These are phyloP conservation scores for Novumbra hubbsi DNA, from an alignment of 2,797 vertebrate genomes.

Conservation along the genomic window DNA sequence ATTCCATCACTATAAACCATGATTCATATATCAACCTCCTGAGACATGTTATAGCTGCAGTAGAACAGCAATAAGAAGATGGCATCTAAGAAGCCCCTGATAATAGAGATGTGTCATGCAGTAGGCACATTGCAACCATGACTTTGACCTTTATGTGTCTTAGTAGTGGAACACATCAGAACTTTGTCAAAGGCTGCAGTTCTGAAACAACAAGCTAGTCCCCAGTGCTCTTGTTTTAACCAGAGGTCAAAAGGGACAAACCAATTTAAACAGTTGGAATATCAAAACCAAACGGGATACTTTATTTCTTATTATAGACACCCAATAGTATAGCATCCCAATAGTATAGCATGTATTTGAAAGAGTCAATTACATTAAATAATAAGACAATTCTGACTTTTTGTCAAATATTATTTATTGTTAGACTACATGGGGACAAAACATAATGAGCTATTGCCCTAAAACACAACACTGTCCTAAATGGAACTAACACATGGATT, in stretches of 20 bases:
- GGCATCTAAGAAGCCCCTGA: neutral
- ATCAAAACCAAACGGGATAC: too few relatives aligned
- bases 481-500: neutral
- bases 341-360: too few relatives aligned
- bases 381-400: conserved; percentile 17
- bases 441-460: conserved; percentile 24
- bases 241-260: too few relatives aligned
- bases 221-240: too few relatives aligned
- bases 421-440: conserved; percentile 41
- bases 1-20: neutral
- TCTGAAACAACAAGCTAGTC: too few relatives aligned
- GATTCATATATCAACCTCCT: conserved; percentile 9
- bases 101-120: conserved; percentile 7
- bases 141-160: too few relatives aligned
- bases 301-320: too few relatives aligned
- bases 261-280: too few relatives aligned
- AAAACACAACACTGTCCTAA: neutral
- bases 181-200: too few relatives aligned
- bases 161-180: too few relatives aligned
- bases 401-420: conserved; percentile 61
- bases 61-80: neutral
- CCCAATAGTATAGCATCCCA: too few relatives aligned
- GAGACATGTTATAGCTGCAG: neutral
- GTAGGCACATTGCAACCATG: neutral
- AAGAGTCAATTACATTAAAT: too few relatives aligned